Conservation (phyloP, 2,888 invertebrate species). For the Trissoscelio sp. region DNA sequence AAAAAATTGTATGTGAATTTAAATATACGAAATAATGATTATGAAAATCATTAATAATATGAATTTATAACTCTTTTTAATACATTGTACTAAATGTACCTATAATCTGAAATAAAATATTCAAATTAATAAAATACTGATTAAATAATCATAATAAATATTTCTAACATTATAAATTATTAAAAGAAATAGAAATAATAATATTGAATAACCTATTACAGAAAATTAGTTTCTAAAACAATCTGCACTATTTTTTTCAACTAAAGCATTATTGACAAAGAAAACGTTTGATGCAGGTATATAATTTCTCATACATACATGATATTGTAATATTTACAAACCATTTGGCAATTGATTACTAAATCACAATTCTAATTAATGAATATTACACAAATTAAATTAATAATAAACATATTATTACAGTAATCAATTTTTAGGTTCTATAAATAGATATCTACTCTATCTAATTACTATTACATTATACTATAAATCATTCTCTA, state of each 20-base stretch:
- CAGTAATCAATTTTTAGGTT: too few species aligned
- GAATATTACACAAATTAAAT: background rate
- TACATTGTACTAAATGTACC: too few species aligned
- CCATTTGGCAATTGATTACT: background rate
- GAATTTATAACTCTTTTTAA: background rate
- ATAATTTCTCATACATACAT: slow-evolving; percentile 8
- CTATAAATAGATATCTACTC: background rate
- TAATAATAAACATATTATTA: too few species aligned
- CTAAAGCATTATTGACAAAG: background rate
- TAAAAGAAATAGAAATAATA: background rate
- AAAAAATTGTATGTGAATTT: background rate
- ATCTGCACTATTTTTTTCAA: background rate
- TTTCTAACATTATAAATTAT: background rate
- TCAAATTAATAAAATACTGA: too few species aligned
- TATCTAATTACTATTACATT: background rate
- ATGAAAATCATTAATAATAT: background rate
- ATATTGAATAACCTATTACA: background rate
- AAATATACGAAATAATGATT: background rate
- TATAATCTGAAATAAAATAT: too few species aligned
- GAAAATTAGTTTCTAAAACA: background rate
- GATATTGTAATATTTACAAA: slow-evolving; percentile 4
- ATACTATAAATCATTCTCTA: slow-evolving; percentile 2
- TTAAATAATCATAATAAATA: too few species aligned
- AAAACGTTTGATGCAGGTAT: background rate
- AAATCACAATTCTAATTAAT: background rate